Evolutionary conservation across 2,113 vertebrate species (phyloP), one percentile per base, ranked within the genome.

Genomic region (Esox niger): DNA sequence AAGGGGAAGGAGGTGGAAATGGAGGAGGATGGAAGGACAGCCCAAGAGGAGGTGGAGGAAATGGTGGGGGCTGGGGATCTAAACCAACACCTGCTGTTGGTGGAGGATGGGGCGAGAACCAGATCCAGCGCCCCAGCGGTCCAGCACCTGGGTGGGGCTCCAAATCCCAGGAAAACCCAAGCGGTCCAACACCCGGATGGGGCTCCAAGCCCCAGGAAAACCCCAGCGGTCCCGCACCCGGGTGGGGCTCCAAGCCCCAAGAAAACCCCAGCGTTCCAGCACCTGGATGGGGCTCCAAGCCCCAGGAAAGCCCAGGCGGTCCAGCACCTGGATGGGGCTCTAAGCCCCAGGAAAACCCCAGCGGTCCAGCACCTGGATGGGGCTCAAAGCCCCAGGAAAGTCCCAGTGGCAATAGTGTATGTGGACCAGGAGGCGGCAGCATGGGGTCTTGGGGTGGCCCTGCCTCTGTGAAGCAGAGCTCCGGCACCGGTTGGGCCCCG

Each of bases 361-460:
- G 4, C 13, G 38, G 38, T 4, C 1, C 15, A 17, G 13, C 38
- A 17, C 38, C 38, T 15, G 38, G 38, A 43, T 43, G 38, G 38
- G 38, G 38, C 38, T 43, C 38, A 10, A 43, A 43, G 38, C 38
- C 38, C 13, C 38, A 17, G 13, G 38, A 43, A 43, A 17, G 38
- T 15, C 38, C 38, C 13, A 90, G 89, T 26, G 91, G n/a, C 38
- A 43, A 43, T 17, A 43, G 13, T 43, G 35, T 9, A 13, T 79
- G 83, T 61, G 87, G 86, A 66, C 80, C 84, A 71, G 88, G 84
- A 68, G 81, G 84, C 59, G 87, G 84, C n/a, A 83, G 83, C 67
- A 91, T 94, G 84, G 94, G 92, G 68, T 94, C 92, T 85, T 98
- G 97, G 97, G 95, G 95, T 75, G 94, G 96, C 82, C 93, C 95